A percentile compares a stretch with the other conserved stretches of the same genome.
Conservation (phyloP, 2,888 invertebrate genomes). For the Crematogaster levior region DNA sequence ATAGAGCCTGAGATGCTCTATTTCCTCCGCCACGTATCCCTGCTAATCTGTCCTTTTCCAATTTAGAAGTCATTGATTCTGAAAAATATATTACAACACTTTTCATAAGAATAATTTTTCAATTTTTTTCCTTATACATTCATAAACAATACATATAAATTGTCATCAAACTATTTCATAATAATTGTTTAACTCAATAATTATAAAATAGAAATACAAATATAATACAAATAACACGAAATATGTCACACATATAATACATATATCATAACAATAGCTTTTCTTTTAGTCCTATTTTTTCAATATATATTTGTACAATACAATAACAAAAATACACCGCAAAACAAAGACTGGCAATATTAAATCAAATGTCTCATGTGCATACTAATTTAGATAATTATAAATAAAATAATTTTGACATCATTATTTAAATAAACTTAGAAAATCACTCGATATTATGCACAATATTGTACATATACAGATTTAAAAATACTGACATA, state of each 20-base stretch:
- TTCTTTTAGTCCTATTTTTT: neutral
- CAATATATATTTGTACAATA: neutral
- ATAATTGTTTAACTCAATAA: no score
- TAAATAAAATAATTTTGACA: neutral
- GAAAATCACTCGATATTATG: neutral
- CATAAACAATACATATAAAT: neutral
- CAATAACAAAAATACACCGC: neutral
- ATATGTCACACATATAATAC: neutral
- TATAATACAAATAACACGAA: no score
- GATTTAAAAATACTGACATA: neutral
- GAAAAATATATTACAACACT: slow-evolving; percentile 48
- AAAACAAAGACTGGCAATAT: neutral
- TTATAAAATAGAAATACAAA: no score
- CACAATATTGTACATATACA: neutral
- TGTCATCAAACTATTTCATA: neutral
- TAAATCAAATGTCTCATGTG: neutral
- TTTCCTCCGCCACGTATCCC: slow-evolving; percentile 88
- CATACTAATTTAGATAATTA: neutral
- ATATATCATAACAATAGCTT: neutral
- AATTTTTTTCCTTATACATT: neutral
- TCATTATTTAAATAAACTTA: neutral
- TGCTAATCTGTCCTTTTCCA: slow-evolving; percentile 80
- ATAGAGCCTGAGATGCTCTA: slow-evolving; percentile 90
- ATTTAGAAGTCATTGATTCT: slow-evolving; percentile 76
- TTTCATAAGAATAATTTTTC: neutral